These are phyloP conservation scores for Sebastes kiyomatsui DNA, from an alignment of 2,797 vertebrate genomes.

Conservation along the genomic window DNA sequence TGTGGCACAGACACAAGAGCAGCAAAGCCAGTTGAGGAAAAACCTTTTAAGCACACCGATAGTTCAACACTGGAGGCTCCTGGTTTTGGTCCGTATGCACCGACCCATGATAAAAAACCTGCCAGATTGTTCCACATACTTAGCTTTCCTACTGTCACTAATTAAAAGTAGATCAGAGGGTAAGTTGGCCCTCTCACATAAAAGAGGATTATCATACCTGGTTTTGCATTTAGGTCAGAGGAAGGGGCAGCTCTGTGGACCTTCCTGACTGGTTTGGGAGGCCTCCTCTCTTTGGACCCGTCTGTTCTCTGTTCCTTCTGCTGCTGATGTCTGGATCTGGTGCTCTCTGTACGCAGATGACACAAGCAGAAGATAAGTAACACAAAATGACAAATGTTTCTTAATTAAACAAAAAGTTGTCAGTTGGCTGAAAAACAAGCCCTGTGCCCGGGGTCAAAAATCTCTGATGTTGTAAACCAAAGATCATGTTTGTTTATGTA, in stretches of 20 bases:
- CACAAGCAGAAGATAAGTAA: not conserved
- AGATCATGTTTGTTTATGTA: not conserved
- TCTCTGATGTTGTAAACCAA: not conserved
- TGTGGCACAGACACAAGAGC: not conserved
- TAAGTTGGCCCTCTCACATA: conserved; percentile 6
- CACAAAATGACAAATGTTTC: not conserved
- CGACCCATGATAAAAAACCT: conserved; percentile 19
- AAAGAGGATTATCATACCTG: conserved; percentile 81
- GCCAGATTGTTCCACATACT: conserved; percentile 32
- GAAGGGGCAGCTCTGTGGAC: conserved; percentile 84
- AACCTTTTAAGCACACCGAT: not conserved
- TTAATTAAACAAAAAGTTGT: not conserved
- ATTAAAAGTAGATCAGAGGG: conserved; percentile 46
- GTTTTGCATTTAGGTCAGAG: conserved; percentile 84
- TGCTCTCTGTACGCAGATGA: conserved; percentile 59
- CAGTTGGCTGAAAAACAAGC: not conserved
- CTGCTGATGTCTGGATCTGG: conserved; percentile 51
- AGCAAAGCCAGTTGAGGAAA: not conserved
- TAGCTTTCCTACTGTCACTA: conserved; percentile 35
- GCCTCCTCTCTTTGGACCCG: conserved; percentile 72
- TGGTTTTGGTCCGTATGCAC: not conserved
- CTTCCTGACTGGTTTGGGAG: conserved; percentile 86
- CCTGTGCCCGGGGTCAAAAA: not conserved
- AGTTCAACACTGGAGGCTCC: not conserved
- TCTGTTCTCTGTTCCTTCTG: conserved; percentile 59